Percentiles rank a stretch among this genome's conserved stretches.
Evolutionary conservation across 2,113 vertebrate genomes (phyloP).

Genomic region (Psilopogon haemacephalus): DNA sequence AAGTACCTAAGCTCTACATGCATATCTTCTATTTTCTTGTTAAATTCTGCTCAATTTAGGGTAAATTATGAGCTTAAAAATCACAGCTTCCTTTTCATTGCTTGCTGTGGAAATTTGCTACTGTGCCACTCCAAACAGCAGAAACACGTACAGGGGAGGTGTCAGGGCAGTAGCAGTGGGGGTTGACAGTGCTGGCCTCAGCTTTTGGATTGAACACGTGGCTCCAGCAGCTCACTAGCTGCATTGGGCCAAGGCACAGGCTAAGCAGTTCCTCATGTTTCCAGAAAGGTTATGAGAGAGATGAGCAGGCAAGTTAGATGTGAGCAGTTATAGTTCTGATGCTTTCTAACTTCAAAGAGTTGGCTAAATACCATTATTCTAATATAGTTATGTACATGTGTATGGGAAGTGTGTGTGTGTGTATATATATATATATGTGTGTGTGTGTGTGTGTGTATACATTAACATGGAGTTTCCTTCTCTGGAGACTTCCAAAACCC

Average conservation of each 20-base stretch:
- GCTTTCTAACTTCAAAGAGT: not conserved
- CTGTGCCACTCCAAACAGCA: not conserved
- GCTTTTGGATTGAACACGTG: fast-evolving
- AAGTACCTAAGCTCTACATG: not conserved
- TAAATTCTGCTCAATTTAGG: not conserved
- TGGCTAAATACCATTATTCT: not conserved
- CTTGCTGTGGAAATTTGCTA: not conserved
- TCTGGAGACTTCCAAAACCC: too few species aligned
- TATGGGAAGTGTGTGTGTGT: not conserved
- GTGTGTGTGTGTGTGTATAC: not conserved
- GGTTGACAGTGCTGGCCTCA: not conserved
- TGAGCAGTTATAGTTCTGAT: not conserved
- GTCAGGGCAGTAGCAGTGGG: not conserved
- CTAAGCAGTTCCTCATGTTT: not conserved
- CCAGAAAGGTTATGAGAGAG: not conserved
- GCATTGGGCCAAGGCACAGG: fast-evolving
- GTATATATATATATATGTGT: not conserved
- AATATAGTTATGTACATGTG: not conserved
- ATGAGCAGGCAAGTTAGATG: not conserved
- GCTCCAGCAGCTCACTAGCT: not conserved
- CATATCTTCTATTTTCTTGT: not conserved
- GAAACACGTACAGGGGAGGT: fast-evolving
- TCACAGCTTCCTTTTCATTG: not conserved
- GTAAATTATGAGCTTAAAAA: not conserved
- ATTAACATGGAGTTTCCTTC: too few species aligned